These are phyloP conservation scores for Amniataba percoides DNA, from an alignment of 2,797 vertebrate species.

Conservation along the genomic window DNA sequence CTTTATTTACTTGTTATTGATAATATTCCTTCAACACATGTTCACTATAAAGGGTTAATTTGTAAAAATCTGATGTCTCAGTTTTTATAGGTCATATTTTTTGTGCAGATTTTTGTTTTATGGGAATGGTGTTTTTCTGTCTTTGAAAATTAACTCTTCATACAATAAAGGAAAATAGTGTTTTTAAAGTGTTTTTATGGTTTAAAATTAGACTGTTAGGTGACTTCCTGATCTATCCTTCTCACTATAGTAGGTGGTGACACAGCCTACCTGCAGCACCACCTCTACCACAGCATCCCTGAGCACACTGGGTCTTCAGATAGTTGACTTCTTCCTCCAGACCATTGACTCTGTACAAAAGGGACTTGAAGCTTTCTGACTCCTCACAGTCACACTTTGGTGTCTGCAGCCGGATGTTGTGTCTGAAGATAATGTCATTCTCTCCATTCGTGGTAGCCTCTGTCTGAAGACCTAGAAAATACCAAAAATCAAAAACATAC, in stretches of 20 bases:
- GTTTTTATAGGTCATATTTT: too few relatives aligned
- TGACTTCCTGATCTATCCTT: neutral
- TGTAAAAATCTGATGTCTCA: too few relatives aligned
- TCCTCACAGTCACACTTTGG: constrained; percentile 87
- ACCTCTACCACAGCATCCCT: constrained; percentile 86
- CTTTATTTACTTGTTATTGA: neutral
- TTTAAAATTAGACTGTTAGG: neutral
- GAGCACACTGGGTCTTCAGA: constrained; percentile 86
- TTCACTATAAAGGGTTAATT: too few relatives aligned
- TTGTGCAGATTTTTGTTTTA: too few relatives aligned
- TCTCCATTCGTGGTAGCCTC: constrained; percentile 78
- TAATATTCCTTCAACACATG: neutral
- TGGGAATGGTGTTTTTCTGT: too few relatives aligned
- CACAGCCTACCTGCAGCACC: constrained; percentile 70
- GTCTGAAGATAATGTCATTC: constrained; percentile 91
- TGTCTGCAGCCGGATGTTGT: constrained; percentile 88
- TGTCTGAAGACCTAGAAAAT: constrained; percentile 63
- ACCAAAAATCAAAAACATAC: too few relatives aligned
- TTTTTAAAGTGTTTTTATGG: neutral
- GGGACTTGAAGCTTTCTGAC: constrained; percentile 83
- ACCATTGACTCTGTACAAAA: constrained; percentile 89
- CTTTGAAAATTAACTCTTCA: too few relatives aligned
- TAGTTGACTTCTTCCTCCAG: constrained; percentile 91
- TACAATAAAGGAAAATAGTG: neutral
- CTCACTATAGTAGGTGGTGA: neutral